Conservation (phyloP, 2,888 invertebrate species). For the Oscheius sp. region DNA sequence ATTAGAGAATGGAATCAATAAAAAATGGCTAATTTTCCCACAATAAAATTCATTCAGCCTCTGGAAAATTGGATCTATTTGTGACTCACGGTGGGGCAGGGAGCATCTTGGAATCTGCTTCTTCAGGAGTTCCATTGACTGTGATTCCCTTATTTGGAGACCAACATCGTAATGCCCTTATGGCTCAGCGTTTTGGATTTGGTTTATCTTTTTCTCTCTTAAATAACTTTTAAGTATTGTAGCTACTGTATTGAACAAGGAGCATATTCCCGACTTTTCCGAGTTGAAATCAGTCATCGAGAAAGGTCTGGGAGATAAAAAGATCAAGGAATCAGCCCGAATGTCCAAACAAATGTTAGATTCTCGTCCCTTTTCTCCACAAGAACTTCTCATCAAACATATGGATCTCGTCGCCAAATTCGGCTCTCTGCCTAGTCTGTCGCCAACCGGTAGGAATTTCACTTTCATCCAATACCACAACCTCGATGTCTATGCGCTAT, state of each 20-base stretch:
- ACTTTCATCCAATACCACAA: constrained; percentile 6
- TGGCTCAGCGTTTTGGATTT: constrained; percentile 5
- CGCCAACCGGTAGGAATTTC: constrained; percentile 9
- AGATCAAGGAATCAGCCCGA: neutral
- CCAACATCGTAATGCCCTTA: constrained; percentile 20
- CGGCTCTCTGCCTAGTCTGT: neutral
- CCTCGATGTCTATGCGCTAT: too few relatives aligned
- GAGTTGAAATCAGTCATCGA: neutral
- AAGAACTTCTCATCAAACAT: neutral
- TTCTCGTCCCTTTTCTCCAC: neutral
- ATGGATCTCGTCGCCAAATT: constrained; percentile 15
- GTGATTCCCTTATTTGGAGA: constrained; percentile 25
- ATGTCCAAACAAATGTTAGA: neutral
- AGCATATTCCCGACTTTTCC: neutral
- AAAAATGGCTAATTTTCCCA: neutral
- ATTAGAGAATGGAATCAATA: too few relatives aligned
- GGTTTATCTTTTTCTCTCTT: neutral
- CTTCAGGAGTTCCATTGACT: constrained; percentile 5
- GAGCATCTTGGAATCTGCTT: constrained; percentile 16
- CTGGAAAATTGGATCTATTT: constrained; percentile 19
- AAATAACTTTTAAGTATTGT: neutral
- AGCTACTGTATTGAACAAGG: neutral
- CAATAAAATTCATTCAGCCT: too few relatives aligned
- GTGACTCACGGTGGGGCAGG: constrained; percentile 31
- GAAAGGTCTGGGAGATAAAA: neutral